Evolutionary conservation across 2,113 vertebrate species (phyloP).

Genomic region (Callopanchax toddi): DNA sequence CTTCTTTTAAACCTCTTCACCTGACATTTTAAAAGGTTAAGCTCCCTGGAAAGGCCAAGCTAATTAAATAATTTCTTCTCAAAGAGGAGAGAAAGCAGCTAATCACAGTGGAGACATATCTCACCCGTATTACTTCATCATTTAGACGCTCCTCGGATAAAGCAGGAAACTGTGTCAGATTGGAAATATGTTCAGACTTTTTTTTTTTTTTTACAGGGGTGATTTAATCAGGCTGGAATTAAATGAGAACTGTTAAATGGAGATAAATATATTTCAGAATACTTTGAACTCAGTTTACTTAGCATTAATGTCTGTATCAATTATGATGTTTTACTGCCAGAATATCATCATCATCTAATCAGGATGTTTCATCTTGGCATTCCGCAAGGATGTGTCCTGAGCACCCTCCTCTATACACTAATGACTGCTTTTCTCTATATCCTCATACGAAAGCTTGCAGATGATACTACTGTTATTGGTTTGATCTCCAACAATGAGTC

Average conservation of each 20-base stretch:
- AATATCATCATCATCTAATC: no score
- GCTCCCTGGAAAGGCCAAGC: constrained; percentile 70
- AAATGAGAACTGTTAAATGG: not conserved
- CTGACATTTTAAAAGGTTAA: constrained; percentile 80
- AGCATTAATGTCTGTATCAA: no score
- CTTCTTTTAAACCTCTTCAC: constrained; percentile 67
- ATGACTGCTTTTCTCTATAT: no score
- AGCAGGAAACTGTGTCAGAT: constrained; percentile 4
- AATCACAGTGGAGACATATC: constrained; percentile 52
- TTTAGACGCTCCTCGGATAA: constrained; percentile 31
- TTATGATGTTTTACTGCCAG: no score
- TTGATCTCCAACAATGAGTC: no score
- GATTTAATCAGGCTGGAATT: not conserved
- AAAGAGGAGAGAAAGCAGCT: constrained; percentile 52
- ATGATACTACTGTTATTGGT: no score
- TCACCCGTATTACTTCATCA: constrained; percentile 56
- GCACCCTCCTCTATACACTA: no score
- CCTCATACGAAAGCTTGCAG: no score
- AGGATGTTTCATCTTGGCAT: no score
- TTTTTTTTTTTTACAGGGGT: not conserved
- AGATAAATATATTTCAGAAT: no score
- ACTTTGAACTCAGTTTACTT: no score
- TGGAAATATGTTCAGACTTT: not conserved
- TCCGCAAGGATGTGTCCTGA: no score
- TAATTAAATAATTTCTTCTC: constrained; percentile 72